Evolutionary conservation across 2,113 vertebrate genomes (phyloP).

Genomic region (Ciconia maguari): DNA sequence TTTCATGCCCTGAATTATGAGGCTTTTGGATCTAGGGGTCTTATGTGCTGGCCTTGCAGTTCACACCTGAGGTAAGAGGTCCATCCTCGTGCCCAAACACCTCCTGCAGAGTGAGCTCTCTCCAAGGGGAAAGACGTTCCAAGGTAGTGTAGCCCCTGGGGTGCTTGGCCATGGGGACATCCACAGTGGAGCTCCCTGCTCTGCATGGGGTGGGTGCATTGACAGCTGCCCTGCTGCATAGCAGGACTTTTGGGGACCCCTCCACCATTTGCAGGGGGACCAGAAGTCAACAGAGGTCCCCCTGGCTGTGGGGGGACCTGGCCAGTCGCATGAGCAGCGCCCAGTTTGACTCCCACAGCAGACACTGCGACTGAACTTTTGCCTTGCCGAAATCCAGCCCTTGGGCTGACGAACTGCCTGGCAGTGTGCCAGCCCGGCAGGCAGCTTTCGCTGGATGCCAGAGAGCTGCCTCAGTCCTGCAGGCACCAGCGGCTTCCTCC

Average conservation of each 20-base stretch:
- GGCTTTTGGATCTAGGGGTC: not conserved
- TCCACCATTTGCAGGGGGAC: not conserved
- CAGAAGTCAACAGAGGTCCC: not conserved
- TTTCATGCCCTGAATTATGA: not conserved
- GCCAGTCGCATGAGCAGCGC: not conserved
- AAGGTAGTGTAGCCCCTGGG: not conserved
- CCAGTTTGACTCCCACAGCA: not conserved
- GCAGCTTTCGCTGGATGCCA: fast-evolving
- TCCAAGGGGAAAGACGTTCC: conserved; percentile 24
- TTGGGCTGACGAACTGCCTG: not conserved
- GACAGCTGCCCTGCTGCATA: not conserved
- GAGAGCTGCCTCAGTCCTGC: not conserved
- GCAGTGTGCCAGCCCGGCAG: not conserved
- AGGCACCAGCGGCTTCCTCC: not conserved
- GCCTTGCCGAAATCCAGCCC: not conserved
- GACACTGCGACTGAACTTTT: not conserved
- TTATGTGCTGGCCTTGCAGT: not conserved
- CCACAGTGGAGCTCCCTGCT: not conserved
- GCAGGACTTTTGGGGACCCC: not conserved
- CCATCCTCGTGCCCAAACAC: conserved; percentile 21
- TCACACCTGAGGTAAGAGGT: not conserved
- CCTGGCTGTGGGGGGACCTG: no score
- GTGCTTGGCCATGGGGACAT: not conserved
- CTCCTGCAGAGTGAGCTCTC: conserved; percentile 59
- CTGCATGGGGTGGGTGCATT: not conserved